Evolutionary conservation across 2,888 invertebrate species (phyloP).

Genomic region (Acrocera orbiculus): DNA sequence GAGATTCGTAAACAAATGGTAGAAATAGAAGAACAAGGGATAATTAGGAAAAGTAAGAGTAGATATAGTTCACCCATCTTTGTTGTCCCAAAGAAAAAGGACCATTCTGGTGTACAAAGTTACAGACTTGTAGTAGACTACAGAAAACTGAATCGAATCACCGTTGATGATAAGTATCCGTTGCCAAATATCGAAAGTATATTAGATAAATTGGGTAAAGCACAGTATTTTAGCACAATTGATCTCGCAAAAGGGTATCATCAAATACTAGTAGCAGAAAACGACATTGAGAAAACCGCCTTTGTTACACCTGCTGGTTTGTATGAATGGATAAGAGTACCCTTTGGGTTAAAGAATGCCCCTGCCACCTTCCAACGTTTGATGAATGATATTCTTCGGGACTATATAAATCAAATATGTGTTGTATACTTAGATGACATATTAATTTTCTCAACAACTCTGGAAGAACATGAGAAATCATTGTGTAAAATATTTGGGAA

Average conservation of each 20-base stretch:
- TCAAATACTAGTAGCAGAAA: conserved; percentile 3
- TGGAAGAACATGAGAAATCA: conserved; percentile 9
- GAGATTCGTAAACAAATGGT: conserved; percentile 6
- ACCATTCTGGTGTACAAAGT: conserved; percentile 8
- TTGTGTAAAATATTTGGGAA: conserved; percentile 6
- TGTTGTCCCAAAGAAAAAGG: conserved; percentile 6
- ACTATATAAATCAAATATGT: conserved; percentile 7
- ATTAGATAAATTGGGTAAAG: conserved; percentile 6
- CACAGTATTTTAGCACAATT: conserved; percentile 9
- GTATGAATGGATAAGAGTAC: conserved; percentile 10
- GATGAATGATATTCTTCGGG: conserved; percentile 8
- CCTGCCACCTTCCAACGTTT: conserved; percentile 7
- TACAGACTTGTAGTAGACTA: conserved; percentile 9
- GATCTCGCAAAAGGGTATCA: conserved; percentile 8
- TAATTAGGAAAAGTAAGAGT: conserved; percentile 8
- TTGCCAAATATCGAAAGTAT: conserved; percentile 8
- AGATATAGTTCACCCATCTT: conserved; percentile 7
- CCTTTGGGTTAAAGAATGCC: conserved; percentile 7
- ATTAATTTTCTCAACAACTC: conserved; percentile 7
- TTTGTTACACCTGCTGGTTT: conserved; percentile 9
- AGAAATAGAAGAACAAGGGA: conserved; percentile 9
- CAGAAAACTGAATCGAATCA: conserved; percentile 7
- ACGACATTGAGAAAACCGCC: conserved; percentile 10
- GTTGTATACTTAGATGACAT: conserved; percentile 8
- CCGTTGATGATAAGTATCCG: conserved; percentile 7